Evolutionary conservation across 2,113 vertebrate genomes (phyloP), one percentile per base, ranked within the genome.

Genomic region (Gymnarchus niloticus): DNA sequence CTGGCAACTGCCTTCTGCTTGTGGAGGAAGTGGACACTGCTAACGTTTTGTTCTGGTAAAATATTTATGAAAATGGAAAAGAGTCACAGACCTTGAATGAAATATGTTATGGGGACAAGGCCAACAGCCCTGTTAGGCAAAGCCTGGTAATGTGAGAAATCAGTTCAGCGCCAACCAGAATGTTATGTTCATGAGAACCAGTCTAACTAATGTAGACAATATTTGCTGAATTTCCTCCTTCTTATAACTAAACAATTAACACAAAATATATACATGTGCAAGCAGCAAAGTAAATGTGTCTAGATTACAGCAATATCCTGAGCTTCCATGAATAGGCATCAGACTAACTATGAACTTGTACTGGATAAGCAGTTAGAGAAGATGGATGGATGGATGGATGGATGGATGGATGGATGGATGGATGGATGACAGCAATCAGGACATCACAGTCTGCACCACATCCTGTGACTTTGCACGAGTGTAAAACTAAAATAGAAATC

Each of bases 21-120:
- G 6, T 85, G 84, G 84, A 85, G 52, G 51, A 85, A 33, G n/a
- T 56, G n/a, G 84, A 78, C 21, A 25, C 33, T 4, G 49, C 37
- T 44, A 65, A 21, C 52, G 23, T n/a, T 56, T 14, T 44, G 52
- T 23, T 69, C 14, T 33, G 69, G 84, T 78, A 33, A 85, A 77
- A 77, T 51, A 81, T 81, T 51, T 51, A 28, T 81, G 23, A 81
- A 81, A 81, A 14, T 23, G 10, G 28, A 65, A 19, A 69, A 69
- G 28, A 54, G 7, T 69, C 61, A 69, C 61, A 25, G 10, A n/a
- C 37, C 28, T 69, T 69, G 28, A 69, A n/a, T n/a, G n/a, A 65
- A 65, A 65, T 33, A 69, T 37, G 12, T 17, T 69, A 33, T 69
- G 17, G 12, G 61, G 14, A 61, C 61, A 69, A 69, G 7, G 61